Evolutionary conservation across 2,113 vertebrate species (phyloP), one percentile per base, ranked within the genome.

Genomic region (Chloebia gouldiae): DNA sequence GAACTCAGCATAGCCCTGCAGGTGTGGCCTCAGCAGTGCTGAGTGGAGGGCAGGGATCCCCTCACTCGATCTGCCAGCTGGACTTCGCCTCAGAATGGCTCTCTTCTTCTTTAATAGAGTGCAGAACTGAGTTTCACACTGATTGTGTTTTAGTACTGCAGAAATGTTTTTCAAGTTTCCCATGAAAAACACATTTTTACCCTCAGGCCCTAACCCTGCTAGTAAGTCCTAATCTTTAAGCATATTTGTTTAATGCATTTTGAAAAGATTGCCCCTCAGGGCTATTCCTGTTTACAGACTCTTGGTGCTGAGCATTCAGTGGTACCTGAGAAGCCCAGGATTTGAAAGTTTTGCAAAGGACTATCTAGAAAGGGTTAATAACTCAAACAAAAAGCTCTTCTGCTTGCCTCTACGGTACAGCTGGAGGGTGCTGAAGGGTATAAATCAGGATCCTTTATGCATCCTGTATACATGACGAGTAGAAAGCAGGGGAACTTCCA

Each of bases 391-490:
- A 68, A 68, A 66, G 18, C 3, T 2, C 28, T 27, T 57, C 27
- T 0, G 3, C 13, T 63, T 50, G 33, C 45, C 33, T 80, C 30
- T 25, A 15, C 31, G 30, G 12, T 54, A 53, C 16, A 23, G 30
- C 71, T 42, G 27, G 24, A 88, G 25, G 22, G 35, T 50, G 33
- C 35, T 40, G 68, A 39, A 64, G 39, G 15, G 9, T 21, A 23
- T 31, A 15, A 63, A 57, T 9, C 2, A 5, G 45, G 30, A 39
- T 65, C 17, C 25, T 85, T 60, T n/a, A 27, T 35, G 51, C 13
- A 51, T 42, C 33, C 39, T 42, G 15, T 23, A 6, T 3, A 22
- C 5, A 9, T 35, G 33, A 18, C 0, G 0, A 45, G 30, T 47
- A 54, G 44, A 49, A 87, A 73, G 31, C 51, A 45, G 23, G 50